These are phyloP conservation scores for Artemia sp. DNA, from an alignment of 2,888 invertebrate species.

Conservation along the genomic window DNA sequence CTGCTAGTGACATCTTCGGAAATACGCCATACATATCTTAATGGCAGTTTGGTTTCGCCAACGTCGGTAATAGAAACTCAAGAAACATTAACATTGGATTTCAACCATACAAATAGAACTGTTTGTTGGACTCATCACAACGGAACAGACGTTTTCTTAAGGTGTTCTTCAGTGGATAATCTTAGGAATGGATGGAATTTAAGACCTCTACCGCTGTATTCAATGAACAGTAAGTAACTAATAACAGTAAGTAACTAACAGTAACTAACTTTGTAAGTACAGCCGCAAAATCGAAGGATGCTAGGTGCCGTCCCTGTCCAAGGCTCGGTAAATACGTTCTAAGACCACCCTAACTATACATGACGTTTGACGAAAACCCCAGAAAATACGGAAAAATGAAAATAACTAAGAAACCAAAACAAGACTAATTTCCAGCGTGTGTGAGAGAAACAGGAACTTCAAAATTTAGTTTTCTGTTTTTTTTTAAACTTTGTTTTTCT, in stretches of 20 bases:
- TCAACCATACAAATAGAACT: conserved; percentile 48
- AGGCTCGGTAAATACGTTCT: too few relatives aligned
- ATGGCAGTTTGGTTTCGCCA: conserved; percentile 36
- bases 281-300: too few relatives aligned
- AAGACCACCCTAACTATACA: too few relatives aligned
- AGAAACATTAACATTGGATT: conserved; percentile 39
- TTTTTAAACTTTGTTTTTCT: too few relatives aligned
- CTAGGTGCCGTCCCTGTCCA: too few relatives aligned
- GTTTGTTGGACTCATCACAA: conserved; percentile 47
- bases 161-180: conserved; percentile 49
- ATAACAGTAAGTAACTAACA: conserved; percentile 38
- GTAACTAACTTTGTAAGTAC: background rate
- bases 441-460: too few relatives aligned
- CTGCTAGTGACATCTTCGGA: conserved; percentile 49
- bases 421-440: too few relatives aligned
- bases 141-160: conserved; percentile 40
- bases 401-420: too few relatives aligned
- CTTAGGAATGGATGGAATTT: conserved; percentile 42
- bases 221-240: conserved; percentile 42
- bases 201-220: conserved; percentile 43
- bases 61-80: conserved; percentile 29
- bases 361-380: too few relatives aligned
- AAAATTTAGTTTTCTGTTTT: too few relatives aligned
- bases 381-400: too few relatives aligned
- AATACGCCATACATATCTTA: conserved; percentile 43